phyloP scores from a whole-genome alignment of 2,888 invertebrate species.

The Artemia sp. region DNA sequence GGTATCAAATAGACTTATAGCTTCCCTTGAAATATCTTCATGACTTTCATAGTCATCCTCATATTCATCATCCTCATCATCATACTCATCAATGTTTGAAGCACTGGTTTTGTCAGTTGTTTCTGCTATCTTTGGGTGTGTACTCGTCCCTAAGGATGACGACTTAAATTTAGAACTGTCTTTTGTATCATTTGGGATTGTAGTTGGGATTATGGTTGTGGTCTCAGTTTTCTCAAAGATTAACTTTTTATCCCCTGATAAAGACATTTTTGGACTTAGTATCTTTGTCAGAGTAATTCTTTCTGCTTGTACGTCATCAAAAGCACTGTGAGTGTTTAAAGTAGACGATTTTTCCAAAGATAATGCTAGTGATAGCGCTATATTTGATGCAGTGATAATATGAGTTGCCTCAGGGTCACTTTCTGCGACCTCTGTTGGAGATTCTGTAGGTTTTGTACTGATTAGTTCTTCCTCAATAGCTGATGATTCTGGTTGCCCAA shows the following conservation, averaged over 20 bases:
- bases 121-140: too few relatives aligned
- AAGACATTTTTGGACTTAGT: background rate
- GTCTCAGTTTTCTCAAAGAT: background rate
- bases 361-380: too few relatives aligned
- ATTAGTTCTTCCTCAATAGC: background rate
- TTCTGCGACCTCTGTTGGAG: background rate
- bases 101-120: too few relatives aligned
- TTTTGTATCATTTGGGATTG: background rate
- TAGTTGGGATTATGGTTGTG: background rate
- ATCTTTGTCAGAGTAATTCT: conserved; percentile 6
- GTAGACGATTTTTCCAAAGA: background rate
- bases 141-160: background rate
- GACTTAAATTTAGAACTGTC: background rate
- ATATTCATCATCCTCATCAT: background rate
- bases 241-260: too few relatives aligned
- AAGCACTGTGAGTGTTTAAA: background rate
- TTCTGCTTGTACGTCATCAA: conserved; percentile 4
- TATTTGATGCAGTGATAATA: background rate
- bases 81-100: background rate
- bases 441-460: background rate
- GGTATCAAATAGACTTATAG: background rate
- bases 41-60: background rate
- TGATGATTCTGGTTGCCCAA: background rate
- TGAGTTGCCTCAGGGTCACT: background rate
- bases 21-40: background rate